Evolutionary conservation across 2,797 vertebrate species (phyloP).

Genomic region (Diplodus sargus): DNA sequence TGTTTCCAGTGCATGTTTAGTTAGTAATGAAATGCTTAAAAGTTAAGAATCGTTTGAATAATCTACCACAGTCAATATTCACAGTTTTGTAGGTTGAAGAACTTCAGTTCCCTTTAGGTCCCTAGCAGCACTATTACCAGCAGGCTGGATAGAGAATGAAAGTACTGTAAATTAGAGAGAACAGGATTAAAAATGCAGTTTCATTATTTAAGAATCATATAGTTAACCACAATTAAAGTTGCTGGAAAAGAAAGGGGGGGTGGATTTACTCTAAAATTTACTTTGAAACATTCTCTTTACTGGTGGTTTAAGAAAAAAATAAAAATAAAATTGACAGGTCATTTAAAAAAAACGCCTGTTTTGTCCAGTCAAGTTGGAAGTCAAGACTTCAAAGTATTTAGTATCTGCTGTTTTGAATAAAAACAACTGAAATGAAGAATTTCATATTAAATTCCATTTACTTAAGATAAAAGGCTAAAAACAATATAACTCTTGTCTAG

Average conservation of each 20-base stretch:
- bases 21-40: conserved; percentile 52
- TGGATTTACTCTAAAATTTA: conserved; percentile 22
- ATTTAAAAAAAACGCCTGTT: conserved; percentile 14
- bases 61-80: conserved; percentile 38
- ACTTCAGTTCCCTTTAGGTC: conserved; percentile 51
- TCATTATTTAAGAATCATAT: conserved; percentile 6
- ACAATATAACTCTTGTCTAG: conserved; percentile 43
- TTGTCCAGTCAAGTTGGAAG: conserved; percentile 28
- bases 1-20: conserved; percentile 48
- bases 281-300: conserved; percentile 42
- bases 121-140: conserved; percentile 66
- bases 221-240: not conserved
- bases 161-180: conserved; percentile 17
- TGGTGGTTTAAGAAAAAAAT: conserved; percentile 15
- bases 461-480: conserved; percentile 36
- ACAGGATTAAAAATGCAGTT: conserved; percentile 17
- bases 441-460: conserved; percentile 47
- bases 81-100: conserved; percentile 33
- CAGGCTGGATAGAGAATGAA: conserved; percentile 16
- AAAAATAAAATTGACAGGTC: not conserved
- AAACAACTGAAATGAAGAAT: conserved; percentile 41
- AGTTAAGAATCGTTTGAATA: conserved; percentile 15
- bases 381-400: not conserved
- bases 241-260: not conserved
- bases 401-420: conserved; percentile 35